These are phyloP conservation scores for Pogonocichla stellata DNA, from an alignment of 2,113 vertebrate genomes.

Conservation along the genomic window DNA sequence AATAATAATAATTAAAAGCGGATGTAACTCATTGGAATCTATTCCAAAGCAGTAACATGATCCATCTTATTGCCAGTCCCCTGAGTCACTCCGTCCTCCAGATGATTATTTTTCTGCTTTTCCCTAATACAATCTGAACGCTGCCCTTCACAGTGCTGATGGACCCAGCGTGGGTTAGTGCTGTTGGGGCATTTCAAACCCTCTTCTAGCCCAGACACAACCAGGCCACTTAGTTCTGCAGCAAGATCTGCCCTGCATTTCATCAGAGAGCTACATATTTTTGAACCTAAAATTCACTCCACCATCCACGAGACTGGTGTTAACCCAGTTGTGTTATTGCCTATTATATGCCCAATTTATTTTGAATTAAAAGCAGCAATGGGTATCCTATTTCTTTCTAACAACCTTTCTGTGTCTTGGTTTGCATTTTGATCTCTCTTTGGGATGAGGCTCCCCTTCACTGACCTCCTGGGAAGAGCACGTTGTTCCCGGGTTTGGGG, in stretches of 20 bases:
- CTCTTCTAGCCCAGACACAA: background rate
- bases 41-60: background rate
- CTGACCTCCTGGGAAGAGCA: background rate
- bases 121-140: background rate
- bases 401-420: background rate
- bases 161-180: rapidly evolving
- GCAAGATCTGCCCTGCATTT: background rate
- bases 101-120: constrained; percentile 13
- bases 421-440: background rate
- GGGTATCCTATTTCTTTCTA: background rate
- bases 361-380: background rate
- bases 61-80: constrained; percentile 15
- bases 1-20: constrained; percentile 33
- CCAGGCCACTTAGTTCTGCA: background rate
- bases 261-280: background rate
- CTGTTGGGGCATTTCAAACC: background rate
- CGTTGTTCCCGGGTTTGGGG: background rate
- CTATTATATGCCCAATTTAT: background rate
- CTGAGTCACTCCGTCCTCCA: background rate
- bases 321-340: background rate
- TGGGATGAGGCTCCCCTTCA: background rate
- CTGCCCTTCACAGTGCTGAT: background rate
- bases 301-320: background rate
- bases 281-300: background rate
- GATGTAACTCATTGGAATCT: constrained; percentile 38